A percentile compares a stretch with the other conserved stretches of the same genome.
phyloP scores from a whole-genome alignment of 2,888 invertebrate genomes.

The Venusia cambrica region DNA sequence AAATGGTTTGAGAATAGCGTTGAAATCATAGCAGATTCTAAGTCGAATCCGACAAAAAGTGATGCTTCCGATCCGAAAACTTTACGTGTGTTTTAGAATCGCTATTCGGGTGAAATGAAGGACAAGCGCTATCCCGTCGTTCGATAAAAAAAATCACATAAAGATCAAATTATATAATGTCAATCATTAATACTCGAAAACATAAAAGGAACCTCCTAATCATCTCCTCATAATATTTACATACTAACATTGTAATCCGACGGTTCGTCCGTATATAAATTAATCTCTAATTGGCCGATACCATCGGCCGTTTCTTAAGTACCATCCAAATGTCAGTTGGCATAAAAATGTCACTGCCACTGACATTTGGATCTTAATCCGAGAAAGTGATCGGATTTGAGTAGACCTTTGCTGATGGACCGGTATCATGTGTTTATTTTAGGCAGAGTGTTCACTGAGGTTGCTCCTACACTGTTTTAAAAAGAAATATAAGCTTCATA shows the following conservation, averaged over 20 bases:
- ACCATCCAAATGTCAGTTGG: slow-evolving; percentile 69
- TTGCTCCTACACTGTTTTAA: too few relatives aligned
- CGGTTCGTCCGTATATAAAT: slow-evolving; percentile 52
- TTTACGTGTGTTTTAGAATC: too few relatives aligned
- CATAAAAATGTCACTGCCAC: slow-evolving; percentile 76
- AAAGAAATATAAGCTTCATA: too few relatives aligned
- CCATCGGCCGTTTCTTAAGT: slow-evolving; percentile 60
- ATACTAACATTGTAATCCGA: slow-evolving; percentile 29
- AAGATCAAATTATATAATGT: too few relatives aligned
- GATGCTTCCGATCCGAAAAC: too few relatives aligned
- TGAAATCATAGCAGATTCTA: too few relatives aligned
- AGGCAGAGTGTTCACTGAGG: slow-evolving; percentile 16
- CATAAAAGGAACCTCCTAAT: slow-evolving; percentile 19
- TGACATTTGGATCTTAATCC: slow-evolving; percentile 77
- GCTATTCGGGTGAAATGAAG: too few relatives aligned
- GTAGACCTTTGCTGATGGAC: slow-evolving; percentile 36
- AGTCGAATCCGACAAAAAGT: too few relatives aligned
- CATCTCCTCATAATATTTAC: slow-evolving; percentile 22
- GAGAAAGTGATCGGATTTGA: slow-evolving; percentile 70
- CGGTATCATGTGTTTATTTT: slow-evolving; percentile 25
- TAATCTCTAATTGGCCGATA: slow-evolving; percentile 76
- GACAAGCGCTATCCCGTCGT: too few relatives aligned
- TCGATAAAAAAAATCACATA: too few relatives aligned
- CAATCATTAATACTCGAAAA: slow-evolving; percentile 10
- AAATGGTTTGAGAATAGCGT: too few relatives aligned